Percentiles rank a stretch among this genome's conserved stretches.
Evolutionary conservation across 2,797 vertebrate genomes (phyloP).

Genomic region (Cheirogaleus major): DNA sequence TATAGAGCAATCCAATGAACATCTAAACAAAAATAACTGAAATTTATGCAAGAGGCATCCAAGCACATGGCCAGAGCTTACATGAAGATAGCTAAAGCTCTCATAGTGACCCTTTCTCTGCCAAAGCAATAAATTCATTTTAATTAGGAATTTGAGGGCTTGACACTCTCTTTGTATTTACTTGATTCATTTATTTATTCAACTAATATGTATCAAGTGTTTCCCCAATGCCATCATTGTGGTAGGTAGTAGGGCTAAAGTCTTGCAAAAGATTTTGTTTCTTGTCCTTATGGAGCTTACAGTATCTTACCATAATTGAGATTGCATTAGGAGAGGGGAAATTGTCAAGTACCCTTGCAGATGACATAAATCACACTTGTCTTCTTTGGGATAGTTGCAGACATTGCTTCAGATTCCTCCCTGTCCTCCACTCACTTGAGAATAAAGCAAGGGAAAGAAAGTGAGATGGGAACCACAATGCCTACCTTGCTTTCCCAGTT

Average conservation of each 20-base stretch:
- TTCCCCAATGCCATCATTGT: neutral
- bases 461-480: neutral
- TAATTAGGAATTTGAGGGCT: neutral
- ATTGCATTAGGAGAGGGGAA: neutral
- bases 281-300: neutral
- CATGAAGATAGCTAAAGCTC: neutral
- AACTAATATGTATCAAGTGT: neutral
- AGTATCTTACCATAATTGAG: neutral
- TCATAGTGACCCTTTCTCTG: neutral
- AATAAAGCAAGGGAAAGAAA: neutral
- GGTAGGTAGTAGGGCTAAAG: neutral
- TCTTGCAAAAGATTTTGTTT: neutral
- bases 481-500: neutral
- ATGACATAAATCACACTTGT: neutral
- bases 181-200: neutral
- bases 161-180: neutral
- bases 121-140: neutral
- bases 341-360: neutral
- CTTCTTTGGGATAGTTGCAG: neutral
- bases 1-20: neutral
- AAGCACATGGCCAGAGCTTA: neutral
- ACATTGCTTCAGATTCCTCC: neutral
- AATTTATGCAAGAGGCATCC: neutral
- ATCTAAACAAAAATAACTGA: neutral
- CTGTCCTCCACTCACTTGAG: neutral